Base-by-base conservation (phyloP, 64 coral and sea anemone species). In the Orbicella faveolata region DNA sequence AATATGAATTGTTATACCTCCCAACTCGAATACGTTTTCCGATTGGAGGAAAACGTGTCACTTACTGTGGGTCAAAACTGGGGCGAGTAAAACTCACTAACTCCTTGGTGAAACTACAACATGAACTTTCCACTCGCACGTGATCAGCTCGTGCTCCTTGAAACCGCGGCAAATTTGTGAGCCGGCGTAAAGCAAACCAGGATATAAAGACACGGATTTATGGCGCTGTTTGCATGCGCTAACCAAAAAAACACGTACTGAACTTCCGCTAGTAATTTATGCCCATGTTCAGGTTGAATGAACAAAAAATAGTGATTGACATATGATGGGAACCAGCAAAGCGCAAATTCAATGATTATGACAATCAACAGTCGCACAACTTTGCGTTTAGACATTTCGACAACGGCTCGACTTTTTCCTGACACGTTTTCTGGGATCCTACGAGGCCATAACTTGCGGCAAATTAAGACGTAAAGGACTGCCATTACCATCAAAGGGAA, bases 181-280 rank as follows among this genome's bases (percentile, higher is more conserved):
- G n/a, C n/a, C n/a, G n/a, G n/a, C n/a, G n/a, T n/a, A n/a, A n/a
- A n/a, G n/a, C n/a, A n/a, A n/a, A n/a, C n/a, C 14, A 93, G 23
- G 34, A 89, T 74, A 16, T 93, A 93, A 73, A 93, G 70, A 26
- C 69, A 75, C 3, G 92, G 92, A 51, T 93, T 89, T 20, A 93
- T 48, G 3, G 92, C 92, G 23, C 92, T 93, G 78, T 93, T 93
- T 2, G 92, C 78, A 41, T 93, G 92, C 3, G 86, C 87, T 15
- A 93, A 3, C 92, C 92, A 93, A 16, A 75, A 81, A 9, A 52
- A 93, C 19, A 76, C 6, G 4, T 89, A 13, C 16, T 34, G 52
- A 18, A 36, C 36, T 64, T 63, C 30, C 2, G 2, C 1, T 41
- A 77, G 91, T n/a, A 93, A 23, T 14, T 33, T 57, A 1, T 14